Evolutionary conservation across 2,888 invertebrate genomes (phyloP), one percentile per base, ranked within the genome.

Genomic region (Dichetophora obliterata): DNA sequence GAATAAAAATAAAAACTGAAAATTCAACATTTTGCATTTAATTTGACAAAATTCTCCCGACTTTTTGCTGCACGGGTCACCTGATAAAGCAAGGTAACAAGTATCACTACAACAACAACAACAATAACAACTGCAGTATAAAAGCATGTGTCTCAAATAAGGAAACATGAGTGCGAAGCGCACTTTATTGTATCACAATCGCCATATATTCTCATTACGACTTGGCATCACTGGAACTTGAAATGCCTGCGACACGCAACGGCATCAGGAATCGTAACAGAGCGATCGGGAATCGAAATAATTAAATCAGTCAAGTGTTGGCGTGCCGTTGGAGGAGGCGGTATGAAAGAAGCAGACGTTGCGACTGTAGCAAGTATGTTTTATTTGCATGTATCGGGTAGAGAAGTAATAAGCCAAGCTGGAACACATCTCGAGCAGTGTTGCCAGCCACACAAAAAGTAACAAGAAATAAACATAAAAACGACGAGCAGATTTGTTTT

Each of bases 131-230:
- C 27, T 57, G 3, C 19, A 27, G 27, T 22, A 14, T 22, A 27
- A 59, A 57, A 57, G 57, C 27, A 34, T 37, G 31, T 16, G 50
- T 48, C 73, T 68, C n/a, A 43, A 54, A 61, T 59, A 27, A 66
- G 79, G 87, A 87, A 86, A 87, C 85, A 86, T 87, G 86, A 87
- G 87, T 86, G 86, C 86, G 86, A 86, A 87, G 87, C 84, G 86
- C 85, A 87, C 88, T 88, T 88, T 88, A 88, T 87, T 87, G 88
- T 88, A 88, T 87, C 87, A 85, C 86, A 87, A 86, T 84, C 84
- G 86, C 88, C 86, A 88, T 88, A 88, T 88, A 87, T 88, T 88
- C 86, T 88, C 88, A 88, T 88, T 87, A 87, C 87, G 86, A 86
- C 85, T 83, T 86, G 86, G 86, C 86, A 87, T 87, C 86, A 86